Evolutionary conservation across 2,797 vertebrate species (phyloP), one percentile per base, ranked within the genome.

Genomic region (Scarus forsteni): DNA sequence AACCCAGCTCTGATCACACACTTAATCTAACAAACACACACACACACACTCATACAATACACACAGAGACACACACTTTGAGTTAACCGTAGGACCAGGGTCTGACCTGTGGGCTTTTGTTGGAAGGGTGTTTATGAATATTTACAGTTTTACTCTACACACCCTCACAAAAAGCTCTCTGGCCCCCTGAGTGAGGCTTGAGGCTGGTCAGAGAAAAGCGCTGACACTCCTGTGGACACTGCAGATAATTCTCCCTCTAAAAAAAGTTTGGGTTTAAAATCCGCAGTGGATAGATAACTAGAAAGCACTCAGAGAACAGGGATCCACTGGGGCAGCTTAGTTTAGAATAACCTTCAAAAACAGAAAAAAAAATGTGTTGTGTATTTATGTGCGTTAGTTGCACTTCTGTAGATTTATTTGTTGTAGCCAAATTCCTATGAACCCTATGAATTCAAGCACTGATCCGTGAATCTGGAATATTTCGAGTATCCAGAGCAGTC

Each of bases 51-150:
- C 13, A 7, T 67, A 3, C 53, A 56, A 70, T 59, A 65, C 66
- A 57, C 58, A 69, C 53, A 34, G 54, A 66, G 52, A 58, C 70
- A 81, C 63, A 83, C 60, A 67, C 35, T 36, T 43, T 64, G 18
- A 75, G 45, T 75, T 46, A 56, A 80, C 83, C 73, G 42, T 38
- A 80, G 77, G 84, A 83, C 72, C 74, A 36, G 39, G 58, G 54
- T 80, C 70, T 83, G 77, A 88, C 88, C 80, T 15, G 16, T 72
- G 79, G 87, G 88, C 83, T 83, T 89, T 83, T 77, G 68, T 85
- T 86, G 76, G 83, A 71, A 75, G 83, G 66, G 65, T 85, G 62
- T 91, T 90, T 91, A 92, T 93, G 89, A 91, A 92, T 93, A 92
- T 92, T 92, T 92, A 92, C 85, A 77, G 79, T 91, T 88, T 82